Evolutionary conservation across 2,888 invertebrate genomes (phyloP), one percentile per base, ranked within the genome.

Genomic region (Cephus nigrinus): DNA sequence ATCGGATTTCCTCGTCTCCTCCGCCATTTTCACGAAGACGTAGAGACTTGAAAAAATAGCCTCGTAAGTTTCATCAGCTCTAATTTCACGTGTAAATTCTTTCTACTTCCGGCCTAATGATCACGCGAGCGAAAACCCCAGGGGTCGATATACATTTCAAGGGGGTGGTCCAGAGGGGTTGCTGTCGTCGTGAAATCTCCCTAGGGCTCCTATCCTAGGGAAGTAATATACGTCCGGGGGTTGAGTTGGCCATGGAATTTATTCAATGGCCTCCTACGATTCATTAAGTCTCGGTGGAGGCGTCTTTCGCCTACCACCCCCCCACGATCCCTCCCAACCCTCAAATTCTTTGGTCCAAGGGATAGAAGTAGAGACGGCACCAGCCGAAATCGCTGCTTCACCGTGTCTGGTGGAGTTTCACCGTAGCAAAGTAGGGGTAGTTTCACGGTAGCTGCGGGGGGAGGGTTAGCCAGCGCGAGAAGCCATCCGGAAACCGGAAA

Each of bases 401-500:
- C 55, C 9, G 23, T 5, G 55, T 55, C 55, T 23, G 15, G 55
- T 23, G 55, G 23, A 55, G 23, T 55, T 55, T 15, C 9, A 55
- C 5, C 23, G 23, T 23, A 23, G 55, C 23, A 23, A 15, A 55
- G 55, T 55, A 55, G 23, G 55, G 55, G 23, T 55, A 23, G 55
- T 55, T 55, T 55, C 23, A 5, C 55, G 23, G 55, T 55, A 9
- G 23, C 55, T 23, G 1, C 11, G 11, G 34, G 0, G 12, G 12
- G 33, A 9, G 9, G 15, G 23, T 23, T 55, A 55, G 9, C 55
- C 0, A 55, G 55, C 23, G 68, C 11, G 75, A 35, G 36, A 77
- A 74, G 12, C 36, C 69, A 75, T 69, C 69, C 36, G 36, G 74
- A 77, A 74, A 75, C 68, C 74, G 74, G 77, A 77, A 77, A 74